Percentiles rank a stretch among this genome's conserved stretches.
These are phyloP conservation scores for Stenichneumon culpator DNA, from an alignment of 2,888 invertebrate genomes.

Conservation along the genomic window DNA sequence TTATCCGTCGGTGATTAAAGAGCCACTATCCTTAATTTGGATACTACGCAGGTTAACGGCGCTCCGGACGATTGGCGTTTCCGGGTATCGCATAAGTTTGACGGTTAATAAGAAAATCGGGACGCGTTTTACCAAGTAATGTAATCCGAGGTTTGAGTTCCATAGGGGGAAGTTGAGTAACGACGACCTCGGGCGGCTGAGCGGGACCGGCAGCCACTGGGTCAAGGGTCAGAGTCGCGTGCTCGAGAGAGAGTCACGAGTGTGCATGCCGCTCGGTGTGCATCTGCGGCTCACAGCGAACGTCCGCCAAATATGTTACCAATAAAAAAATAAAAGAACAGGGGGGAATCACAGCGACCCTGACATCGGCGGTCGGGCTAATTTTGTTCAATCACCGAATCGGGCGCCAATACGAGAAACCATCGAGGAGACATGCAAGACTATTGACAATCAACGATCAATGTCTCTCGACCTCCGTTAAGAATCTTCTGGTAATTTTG, in stretches of 20 bases:
- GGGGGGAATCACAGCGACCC: background rate
- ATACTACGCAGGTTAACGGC: background rate
- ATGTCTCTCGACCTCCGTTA: background rate
- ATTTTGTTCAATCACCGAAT: slow-evolving; percentile 29
- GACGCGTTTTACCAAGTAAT: slow-evolving; percentile 33
- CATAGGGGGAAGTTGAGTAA: slow-evolving; percentile 34
- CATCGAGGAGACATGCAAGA: slow-evolving; percentile 1
- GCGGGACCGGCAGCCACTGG: slow-evolving; percentile 69
- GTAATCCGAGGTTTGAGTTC: slow-evolving; percentile 48
- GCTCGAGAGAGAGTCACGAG: slow-evolving; percentile 64
- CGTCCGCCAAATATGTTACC: slow-evolving; percentile 45
- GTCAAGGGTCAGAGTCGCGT: slow-evolving; percentile 77
- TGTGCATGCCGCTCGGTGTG: slow-evolving; percentile 61
- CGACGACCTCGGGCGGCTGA: slow-evolving; percentile 46
- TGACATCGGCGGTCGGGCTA: slow-evolving; percentile 38
- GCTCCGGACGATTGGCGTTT: too few species aligned
- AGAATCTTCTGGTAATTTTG: too few species aligned
- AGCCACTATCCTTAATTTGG: slow-evolving; percentile 16
- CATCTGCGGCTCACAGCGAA: slow-evolving; percentile 26
- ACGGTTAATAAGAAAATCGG: background rate
- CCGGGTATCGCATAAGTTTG: too few species aligned
- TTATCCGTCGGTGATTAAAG: slow-evolving; percentile 27
- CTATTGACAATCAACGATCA: background rate
- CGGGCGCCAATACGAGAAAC: slow-evolving; percentile 1
- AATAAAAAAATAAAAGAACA: slow-evolving; percentile 33